phyloP scores from a whole-genome alignment of 2,797 vertebrate genomes.

The Chromobotia macracanthus region DNA sequence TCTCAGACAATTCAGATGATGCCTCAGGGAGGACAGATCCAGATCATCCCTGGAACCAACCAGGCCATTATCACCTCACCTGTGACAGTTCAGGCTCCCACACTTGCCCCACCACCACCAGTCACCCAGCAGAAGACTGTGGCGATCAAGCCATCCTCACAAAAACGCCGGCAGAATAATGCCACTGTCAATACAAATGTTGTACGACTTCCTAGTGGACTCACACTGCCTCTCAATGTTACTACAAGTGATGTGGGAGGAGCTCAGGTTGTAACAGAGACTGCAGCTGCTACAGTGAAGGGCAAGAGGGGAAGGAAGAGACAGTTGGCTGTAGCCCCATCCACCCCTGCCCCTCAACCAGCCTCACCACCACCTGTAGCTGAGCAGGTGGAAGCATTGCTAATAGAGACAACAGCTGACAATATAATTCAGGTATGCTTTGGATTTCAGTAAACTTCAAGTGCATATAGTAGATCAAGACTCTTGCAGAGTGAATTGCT shows the following conservation, averaged over 20 bases:
- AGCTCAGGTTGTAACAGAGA: conserved; percentile 80
- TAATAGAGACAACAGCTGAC: conserved; percentile 91
- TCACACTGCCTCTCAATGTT: conserved; percentile 86
- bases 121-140: conserved; percentile 85
- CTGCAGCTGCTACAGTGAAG: conserved; percentile 75
- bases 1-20: conserved; percentile 86
- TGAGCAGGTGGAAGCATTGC: conserved; percentile 92
- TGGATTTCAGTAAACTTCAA: neutral
- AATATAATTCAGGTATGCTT: conserved; percentile 89
- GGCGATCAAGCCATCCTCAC: conserved; percentile 88
- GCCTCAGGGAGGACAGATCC: conserved; percentile 90
- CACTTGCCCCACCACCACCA: conserved; percentile 64
- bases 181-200: conserved; percentile 57
- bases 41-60: conserved; percentile 91
- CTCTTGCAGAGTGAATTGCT: neutral
- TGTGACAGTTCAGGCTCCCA: conserved; percentile 72
- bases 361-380: conserved; percentile 68
- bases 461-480: neutral
- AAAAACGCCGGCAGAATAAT: conserved; percentile 71
- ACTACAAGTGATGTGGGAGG: conserved; percentile 75
- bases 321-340: conserved; percentile 62
- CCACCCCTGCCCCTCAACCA: conserved; percentile 54
- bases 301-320: conserved; percentile 85
- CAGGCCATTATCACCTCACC: conserved; percentile 87
- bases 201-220: conserved; percentile 81